Percentiles rank a stretch among this genome's conserved stretches.
phyloP scores from a whole-genome alignment of 2,888 invertebrate genomes.

The Diaphora mendica region DNA sequence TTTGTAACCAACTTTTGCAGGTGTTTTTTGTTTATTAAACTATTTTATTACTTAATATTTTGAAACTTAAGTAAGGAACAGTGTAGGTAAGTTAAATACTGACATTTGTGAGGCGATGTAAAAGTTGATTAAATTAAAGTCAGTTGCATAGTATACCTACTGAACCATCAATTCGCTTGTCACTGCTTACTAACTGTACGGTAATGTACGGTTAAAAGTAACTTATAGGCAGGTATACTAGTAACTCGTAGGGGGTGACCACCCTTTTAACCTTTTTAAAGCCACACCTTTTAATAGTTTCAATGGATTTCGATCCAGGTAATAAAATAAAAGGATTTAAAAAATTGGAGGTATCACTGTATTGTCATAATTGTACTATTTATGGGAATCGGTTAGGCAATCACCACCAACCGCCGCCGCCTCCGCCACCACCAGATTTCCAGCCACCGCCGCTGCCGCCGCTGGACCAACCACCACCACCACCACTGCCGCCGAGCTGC shows the following conservation, averaged over 20 bases:
- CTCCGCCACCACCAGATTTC: constrained; percentile 27
- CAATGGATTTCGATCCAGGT: not conserved
- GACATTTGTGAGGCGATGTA: too few species aligned
- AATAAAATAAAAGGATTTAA: not conserved
- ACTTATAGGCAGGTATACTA: too few species aligned
- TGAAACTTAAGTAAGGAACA: too few species aligned
- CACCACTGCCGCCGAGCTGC: constrained; percentile 38
- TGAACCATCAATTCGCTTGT: too few species aligned
- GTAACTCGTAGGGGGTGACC: not conserved
- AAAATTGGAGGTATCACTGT: constrained; percentile 69
- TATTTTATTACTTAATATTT: too few species aligned
- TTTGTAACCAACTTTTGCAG: too few species aligned
- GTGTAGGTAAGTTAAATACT: too few species aligned
- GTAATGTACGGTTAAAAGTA: too few species aligned
- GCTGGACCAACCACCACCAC: constrained; percentile 42
- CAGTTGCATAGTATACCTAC: not conserved
- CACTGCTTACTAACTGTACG: too few species aligned
- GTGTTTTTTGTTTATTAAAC: too few species aligned
- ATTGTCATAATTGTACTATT: constrained; percentile 65
- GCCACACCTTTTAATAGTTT: not conserved
- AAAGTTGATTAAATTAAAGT: not conserved
- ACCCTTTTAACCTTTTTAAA: not conserved
- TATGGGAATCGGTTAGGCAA: constrained; percentile 39
- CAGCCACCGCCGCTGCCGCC: constrained; percentile 47
- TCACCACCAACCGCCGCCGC: constrained; percentile 74